Evolutionary conservation across 2,888 invertebrate genomes (phyloP).

Genomic region (Chesias legatella): DNA sequence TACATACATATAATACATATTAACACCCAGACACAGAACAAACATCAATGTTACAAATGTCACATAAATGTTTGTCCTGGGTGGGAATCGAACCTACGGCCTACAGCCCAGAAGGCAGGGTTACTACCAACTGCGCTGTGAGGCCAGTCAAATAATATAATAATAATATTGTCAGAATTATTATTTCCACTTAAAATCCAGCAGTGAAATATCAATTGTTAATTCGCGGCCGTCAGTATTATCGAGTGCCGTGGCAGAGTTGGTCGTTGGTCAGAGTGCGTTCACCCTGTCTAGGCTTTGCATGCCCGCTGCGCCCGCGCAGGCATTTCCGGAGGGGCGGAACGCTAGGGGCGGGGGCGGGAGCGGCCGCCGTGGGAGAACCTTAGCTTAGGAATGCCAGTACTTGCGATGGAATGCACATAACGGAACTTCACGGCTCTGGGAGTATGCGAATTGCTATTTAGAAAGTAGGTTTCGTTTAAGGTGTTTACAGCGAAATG

Average conservation of each 20-base stretch:
- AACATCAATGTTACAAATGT: no score
- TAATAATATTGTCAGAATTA: no score
- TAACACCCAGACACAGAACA: no score
- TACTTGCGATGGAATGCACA: conserved; percentile 15
- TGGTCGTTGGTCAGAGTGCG: conserved; percentile 13
- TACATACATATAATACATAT: no score
- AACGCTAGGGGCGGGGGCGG: conserved; percentile 23
- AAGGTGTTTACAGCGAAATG: not conserved
- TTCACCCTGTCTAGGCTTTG: conserved; percentile 48
- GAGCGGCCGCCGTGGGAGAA: conserved; percentile 15
- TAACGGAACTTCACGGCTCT: conserved; percentile 13
- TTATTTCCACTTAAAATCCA: no score
- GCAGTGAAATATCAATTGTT: no score
- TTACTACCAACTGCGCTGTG: no score
- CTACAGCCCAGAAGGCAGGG: no score
- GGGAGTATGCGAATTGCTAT: conserved; percentile 11
- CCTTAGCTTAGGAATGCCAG: conserved; percentile 13
- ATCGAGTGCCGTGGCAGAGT: not conserved
- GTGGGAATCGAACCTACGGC: no score
- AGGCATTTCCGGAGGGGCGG: conserved; percentile 56
- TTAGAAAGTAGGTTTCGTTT: conserved; percentile 14
- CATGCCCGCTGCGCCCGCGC: conserved; percentile 61
- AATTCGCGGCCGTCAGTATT: no score
- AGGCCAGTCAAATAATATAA: no score
- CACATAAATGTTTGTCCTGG: no score